Evolutionary conservation across 2,888 invertebrate species (phyloP).

Genomic region (Creontiades dilutus): DNA sequence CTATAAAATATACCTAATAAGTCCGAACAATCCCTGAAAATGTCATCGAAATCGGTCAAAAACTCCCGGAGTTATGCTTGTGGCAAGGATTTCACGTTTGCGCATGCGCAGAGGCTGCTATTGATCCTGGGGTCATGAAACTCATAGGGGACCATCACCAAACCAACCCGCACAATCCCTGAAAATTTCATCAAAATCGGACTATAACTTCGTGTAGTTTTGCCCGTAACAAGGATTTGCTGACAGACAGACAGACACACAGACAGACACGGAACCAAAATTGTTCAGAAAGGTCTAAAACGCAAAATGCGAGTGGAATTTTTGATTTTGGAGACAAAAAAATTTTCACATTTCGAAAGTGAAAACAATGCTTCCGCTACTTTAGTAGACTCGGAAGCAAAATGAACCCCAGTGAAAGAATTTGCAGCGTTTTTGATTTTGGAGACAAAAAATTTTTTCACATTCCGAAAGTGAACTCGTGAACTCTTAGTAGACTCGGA

Average conservation of each 20-base stretch:
- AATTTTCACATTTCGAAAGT: not conserved
- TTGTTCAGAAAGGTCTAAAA: not conserved
- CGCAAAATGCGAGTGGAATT: not conserved
- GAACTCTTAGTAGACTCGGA: not conserved
- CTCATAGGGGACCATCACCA: not conserved
- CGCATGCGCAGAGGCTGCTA: not conserved
- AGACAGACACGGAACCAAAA: not conserved
- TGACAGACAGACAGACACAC: not conserved
- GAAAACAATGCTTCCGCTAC: not conserved
- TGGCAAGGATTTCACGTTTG: not conserved
- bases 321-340: not conserved
- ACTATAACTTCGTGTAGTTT: not conserved
- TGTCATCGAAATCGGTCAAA: no score
- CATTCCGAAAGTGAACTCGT: not conserved
- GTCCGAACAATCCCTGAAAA: no score
- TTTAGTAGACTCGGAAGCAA: not conserved
- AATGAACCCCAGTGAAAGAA: no score
- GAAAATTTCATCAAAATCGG: not conserved
- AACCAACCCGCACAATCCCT: not conserved
- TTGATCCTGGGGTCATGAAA: not conserved
- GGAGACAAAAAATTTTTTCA: not conserved
- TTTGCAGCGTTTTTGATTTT: not conserved
- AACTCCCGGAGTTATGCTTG: not conserved
- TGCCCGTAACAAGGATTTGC: not conserved
- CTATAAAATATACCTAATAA: no score